Conservation (phyloP, 1,140 invertebrate genomes). For the Anastrepha ludens region DNA sequence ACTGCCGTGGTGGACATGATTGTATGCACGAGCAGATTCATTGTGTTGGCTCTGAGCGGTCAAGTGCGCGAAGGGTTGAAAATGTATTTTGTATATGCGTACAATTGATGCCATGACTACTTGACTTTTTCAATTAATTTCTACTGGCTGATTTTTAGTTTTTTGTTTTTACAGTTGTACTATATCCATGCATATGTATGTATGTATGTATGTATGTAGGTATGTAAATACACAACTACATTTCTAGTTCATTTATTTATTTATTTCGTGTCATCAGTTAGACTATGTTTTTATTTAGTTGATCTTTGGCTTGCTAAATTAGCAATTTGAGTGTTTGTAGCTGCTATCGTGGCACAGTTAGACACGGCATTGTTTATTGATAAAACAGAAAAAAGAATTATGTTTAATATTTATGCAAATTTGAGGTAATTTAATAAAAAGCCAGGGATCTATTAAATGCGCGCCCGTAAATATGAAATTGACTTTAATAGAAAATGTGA, state of each 20-base stretch:
- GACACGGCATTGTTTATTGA: background rate
- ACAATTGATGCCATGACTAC: constrained; percentile 48
- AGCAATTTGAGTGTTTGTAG: constrained; percentile 15
- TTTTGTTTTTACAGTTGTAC: background rate
- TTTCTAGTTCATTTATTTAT: background rate
- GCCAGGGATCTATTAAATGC: too few species aligned
- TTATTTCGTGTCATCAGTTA: background rate
- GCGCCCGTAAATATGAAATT: too few species aligned
- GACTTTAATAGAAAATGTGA: too few species aligned
- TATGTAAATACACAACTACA: background rate
- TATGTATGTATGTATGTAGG: background rate
- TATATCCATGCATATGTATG: background rate
- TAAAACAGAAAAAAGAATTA: background rate
- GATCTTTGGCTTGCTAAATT: constrained; percentile 52
- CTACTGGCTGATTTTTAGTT: background rate
- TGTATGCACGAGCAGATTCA: background rate
- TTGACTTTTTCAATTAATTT: constrained; percentile 51
- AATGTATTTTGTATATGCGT: constrained; percentile 20
- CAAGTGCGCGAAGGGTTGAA: constrained; percentile 7
- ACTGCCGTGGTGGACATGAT: background rate
- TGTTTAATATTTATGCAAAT: background rate
- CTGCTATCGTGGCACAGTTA: background rate
- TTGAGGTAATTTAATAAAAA: background rate
- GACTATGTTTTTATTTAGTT: constrained; percentile 39
- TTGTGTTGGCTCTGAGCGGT: background rate